Base-by-base conservation (phyloP, 2,113 vertebrate species). In the Perca flavescens region DNA sequence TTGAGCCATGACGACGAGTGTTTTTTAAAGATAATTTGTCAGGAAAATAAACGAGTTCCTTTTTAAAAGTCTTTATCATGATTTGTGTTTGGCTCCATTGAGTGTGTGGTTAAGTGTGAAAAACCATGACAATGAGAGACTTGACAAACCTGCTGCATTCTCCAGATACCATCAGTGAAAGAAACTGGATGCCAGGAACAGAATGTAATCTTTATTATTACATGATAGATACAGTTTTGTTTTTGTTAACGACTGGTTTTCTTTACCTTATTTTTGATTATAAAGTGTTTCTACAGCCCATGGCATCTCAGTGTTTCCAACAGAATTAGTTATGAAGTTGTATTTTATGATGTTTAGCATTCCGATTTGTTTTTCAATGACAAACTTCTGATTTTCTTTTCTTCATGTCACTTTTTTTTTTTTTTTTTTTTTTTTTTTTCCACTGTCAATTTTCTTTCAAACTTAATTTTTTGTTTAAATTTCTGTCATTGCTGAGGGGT, bases 71-170 rank as follows among this genome's bases (percentile, higher is more conserved):
- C 53, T 70, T 4, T 58, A 66, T 56, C 8, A 13, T 56, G 22
- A 63, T 68, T 46, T 56, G 19, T 54, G 63, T 65, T 67, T 71
- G 63, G 58, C 67, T 60, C 11, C 6, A 0, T 63, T 79, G 40
- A 54, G n/a, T 68, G 67, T 73, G 57, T 63, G 65, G 22, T 15
- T 43, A 40, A 2, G 65, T 79, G 76, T 88, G 80, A 82, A 76
- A 73, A 66, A 12, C 3, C 34, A 31, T 25, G 53, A 62, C 12
- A 40, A 64, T 31, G 36, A 74, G 17, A 69, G 22, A 76, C 71
- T 36, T 25, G 79, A 81, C 63, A 80, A 74, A 86, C 82, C 70
- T 67, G 77, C 40, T 84, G 53, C 72, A 79, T 89, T 83, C 68
- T 50, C 79, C n/a, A 57, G 25, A 89, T 75, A 1, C 14, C 19